Base-by-base conservation (phyloP, 1,140 invertebrate species). In the Drosophila asahinai region DNA sequence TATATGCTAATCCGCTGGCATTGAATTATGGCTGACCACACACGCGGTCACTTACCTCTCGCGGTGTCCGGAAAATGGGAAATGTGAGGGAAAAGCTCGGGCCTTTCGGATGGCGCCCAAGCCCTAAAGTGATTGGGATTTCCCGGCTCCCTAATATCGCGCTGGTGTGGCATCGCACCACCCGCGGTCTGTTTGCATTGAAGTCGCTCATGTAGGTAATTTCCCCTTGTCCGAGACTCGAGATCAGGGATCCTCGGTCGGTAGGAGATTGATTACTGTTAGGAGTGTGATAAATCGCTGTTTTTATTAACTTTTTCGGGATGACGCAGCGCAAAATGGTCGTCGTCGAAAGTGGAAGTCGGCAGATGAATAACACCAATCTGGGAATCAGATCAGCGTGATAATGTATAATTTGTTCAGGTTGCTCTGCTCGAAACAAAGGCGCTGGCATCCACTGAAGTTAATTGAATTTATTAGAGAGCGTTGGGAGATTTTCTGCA, bases 281-380 rank as follows among this genome's bases (percentile, higher is more conserved):
- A 83, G 64, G 89, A 91, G 89, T 91, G 89, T 91, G 89, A 91
- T 91, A 91, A 91, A 91, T 91, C 90, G 83, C 83, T 91, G 89
- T 89, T 86, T 91, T 91, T 80, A 91, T 91, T 91, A 91, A 91
- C 83, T 91, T 91, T 91, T 86, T 91, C 70, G 80, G 68, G 76
- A 91, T 91, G 89, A 91, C 78, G 59, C 52, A 40, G 81, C 89
- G 49, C 33, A 49, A 81, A 77, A 55, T 52, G 42, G 43, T 42
- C 49, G 27, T 40, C 74, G 27, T 15, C 51, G 25, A 30, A 43
- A 45, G 54, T 43, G 22, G 63, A 55, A 55, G 54, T 36, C 45
- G 45, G 51, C 78, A 77, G 61, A 73, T 83, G 80, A 86, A 87
- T 81, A 72, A 66, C 71, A 59, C 55, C 60, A 66, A 80, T 83